phyloP scores from a whole-genome alignment of 2,113 vertebrate genomes.

The Urocolius indicus region DNA sequence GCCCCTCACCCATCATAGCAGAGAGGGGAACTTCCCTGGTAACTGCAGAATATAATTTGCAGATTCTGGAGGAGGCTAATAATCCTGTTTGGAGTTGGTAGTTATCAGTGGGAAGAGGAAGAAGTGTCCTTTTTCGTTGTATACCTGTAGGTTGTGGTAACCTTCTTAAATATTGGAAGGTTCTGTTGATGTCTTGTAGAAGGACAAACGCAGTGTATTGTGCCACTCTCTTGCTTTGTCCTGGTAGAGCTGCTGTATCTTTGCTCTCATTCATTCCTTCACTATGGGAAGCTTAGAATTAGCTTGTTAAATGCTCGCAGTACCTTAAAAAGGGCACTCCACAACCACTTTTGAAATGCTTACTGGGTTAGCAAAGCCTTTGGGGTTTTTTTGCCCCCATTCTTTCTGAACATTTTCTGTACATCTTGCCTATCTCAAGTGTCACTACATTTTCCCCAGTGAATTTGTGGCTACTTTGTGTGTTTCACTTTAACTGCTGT shows the following conservation, averaged over 20 bases:
- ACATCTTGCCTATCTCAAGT: neutral
- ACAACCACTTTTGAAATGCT: neutral
- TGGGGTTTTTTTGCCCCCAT: conserved; percentile 41
- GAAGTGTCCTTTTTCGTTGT: neutral
- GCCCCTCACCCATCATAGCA: neutral
- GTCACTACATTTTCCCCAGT: conserved; percentile 43
- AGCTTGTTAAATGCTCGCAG: conserved; percentile 16
- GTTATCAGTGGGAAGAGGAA: neutral
- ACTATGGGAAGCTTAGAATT: neutral
- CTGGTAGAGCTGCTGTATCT: neutral
- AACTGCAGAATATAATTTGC: neutral
- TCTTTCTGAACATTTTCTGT: conserved; percentile 17
- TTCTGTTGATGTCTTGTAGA: neutral
- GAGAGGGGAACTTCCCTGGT: neutral
- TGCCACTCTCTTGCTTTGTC: neutral
- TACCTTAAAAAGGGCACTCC: neutral
- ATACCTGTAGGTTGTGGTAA: neutral
- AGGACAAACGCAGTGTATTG: rapidly evolving
- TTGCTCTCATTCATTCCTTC: neutral
- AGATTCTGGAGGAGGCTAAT: neutral
- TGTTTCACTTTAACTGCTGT: neutral
- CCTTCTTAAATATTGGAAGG: neutral
- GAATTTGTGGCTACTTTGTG: neutral
- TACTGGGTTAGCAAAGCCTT: conserved; percentile 39
- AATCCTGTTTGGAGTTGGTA: neutral